These are phyloP conservation scores for Lasioglossum albipes DNA, from an alignment of 1,140 invertebrate genomes.

Conservation along the genomic window DNA sequence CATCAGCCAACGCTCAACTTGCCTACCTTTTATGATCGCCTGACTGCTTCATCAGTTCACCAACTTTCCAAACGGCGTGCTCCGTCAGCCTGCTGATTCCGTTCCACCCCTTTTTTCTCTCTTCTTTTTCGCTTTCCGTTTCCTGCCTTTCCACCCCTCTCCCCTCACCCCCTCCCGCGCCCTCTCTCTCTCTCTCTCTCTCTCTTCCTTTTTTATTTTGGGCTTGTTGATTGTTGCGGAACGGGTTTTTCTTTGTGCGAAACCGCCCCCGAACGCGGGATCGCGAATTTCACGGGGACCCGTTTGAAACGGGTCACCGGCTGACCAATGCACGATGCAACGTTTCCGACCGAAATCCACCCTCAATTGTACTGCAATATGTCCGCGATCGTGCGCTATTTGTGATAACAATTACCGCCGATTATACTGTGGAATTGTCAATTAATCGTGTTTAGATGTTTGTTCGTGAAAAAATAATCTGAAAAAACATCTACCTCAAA, in stretches of 20 bases:
- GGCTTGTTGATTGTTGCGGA: slow-evolving; percentile 9
- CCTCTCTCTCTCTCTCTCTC: neutral
- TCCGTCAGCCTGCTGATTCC: slow-evolving; percentile 20
- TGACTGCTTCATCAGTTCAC: slow-evolving; percentile 70
- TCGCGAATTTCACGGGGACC: slow-evolving; percentile 24
- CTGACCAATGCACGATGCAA: neutral
- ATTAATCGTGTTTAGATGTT: too few relatives aligned
- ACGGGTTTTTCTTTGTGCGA: slow-evolving; percentile 30
- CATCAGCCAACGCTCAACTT: slow-evolving; percentile 62
- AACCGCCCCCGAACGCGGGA: neutral
- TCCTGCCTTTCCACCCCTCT: too few relatives aligned
- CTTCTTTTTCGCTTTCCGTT: neutral
- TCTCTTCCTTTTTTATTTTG: neutral
- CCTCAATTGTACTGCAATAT: too few relatives aligned
- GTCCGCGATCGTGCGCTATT: too few relatives aligned
- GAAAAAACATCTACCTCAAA: too few relatives aligned
- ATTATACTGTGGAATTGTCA: too few relatives aligned
- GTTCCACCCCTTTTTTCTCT: neutral
- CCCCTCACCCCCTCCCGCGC: too few relatives aligned
- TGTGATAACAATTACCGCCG: too few relatives aligned
- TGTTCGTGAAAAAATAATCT: too few relatives aligned
- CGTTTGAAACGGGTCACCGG: neutral
- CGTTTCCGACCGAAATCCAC: too few relatives aligned
- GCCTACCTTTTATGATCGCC: slow-evolving; percentile 68
- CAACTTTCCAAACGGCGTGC: slow-evolving; percentile 53